Conservation (phyloP, 2,888 invertebrate species). For the Ormyrus nitidulus region DNA sequence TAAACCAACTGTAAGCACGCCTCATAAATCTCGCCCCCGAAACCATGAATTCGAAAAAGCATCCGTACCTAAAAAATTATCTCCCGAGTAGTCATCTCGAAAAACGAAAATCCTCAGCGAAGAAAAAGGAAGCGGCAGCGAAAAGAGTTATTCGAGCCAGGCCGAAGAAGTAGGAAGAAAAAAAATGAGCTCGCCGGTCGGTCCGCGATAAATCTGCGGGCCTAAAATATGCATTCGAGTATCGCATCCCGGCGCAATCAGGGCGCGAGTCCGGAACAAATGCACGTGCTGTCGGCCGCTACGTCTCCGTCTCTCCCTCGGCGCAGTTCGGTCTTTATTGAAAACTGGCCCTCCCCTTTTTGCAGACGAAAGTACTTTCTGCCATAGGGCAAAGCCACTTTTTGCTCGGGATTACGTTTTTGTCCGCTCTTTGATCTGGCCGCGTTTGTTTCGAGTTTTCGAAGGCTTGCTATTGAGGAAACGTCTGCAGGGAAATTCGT, state of each 20-base stretch:
- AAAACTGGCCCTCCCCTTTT: constrained; percentile 18
- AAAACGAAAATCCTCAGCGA: not conserved
- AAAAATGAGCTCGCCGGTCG: constrained; percentile 51
- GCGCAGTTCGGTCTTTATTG: constrained; percentile 31
- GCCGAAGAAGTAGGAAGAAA: constrained; percentile 37
- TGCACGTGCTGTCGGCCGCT: constrained; percentile 61
- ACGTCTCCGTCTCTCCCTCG: constrained; percentile 7
- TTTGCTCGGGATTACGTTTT: not conserved
- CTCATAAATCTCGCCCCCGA: too few relatives aligned
- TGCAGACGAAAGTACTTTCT: not conserved
- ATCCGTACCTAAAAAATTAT: too few relatives aligned
- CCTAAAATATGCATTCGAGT: constrained; percentile 70
- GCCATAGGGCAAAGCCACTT: constrained; percentile 30
- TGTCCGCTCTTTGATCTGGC: too few relatives aligned
- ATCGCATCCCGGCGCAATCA: constrained; percentile 65
- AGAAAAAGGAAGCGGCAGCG: constrained; percentile 30
- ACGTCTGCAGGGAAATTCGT: too few relatives aligned
- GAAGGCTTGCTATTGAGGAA: too few relatives aligned
- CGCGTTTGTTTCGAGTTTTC: too few relatives aligned
- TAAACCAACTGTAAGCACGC: too few relatives aligned
- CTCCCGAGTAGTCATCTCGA: not conserved
- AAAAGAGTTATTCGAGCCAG: not conserved
- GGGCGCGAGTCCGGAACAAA: constrained; percentile 70
- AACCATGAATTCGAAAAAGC: too few relatives aligned
- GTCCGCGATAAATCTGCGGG: constrained; percentile 68